Evolutionary conservation across 2,888 invertebrate genomes (phyloP).

Genomic region (Cryptus viduatorius): DNA sequence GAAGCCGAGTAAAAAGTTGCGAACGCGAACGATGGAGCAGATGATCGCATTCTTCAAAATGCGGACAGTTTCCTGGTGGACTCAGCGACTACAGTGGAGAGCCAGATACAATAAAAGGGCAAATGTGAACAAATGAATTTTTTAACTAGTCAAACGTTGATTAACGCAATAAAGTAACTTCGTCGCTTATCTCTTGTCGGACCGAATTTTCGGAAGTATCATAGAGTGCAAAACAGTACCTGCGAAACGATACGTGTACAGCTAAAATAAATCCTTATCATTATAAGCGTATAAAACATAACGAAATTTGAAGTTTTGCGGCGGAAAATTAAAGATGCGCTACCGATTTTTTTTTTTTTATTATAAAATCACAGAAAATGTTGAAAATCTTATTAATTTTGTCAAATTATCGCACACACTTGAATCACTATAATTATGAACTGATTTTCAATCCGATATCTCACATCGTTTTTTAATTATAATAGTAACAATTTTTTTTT

Average conservation of each 20-base stretch:
- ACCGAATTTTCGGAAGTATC: neutral
- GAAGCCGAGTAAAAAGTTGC: constrained; percentile 73
- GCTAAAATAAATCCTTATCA: constrained; percentile 10
- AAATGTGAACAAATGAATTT: neutral
- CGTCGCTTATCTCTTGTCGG: neutral
- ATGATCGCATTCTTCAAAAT: constrained; percentile 73
- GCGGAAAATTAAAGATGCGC: too few species aligned
- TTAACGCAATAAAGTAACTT: neutral
- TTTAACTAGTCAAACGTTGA: constrained; percentile 10
- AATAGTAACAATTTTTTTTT: too few species aligned
- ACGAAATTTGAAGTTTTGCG: too few species aligned
- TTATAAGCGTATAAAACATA: neutral
- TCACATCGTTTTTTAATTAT: too few species aligned
- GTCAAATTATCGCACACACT: too few species aligned
- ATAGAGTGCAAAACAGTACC: constrained; percentile 9
- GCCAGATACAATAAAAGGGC: neutral
- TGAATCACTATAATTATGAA: too few species aligned
- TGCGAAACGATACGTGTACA: constrained; percentile 11
- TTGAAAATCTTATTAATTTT: too few species aligned
- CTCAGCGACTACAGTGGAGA: constrained; percentile 5
- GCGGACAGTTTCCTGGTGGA: constrained; percentile 72
- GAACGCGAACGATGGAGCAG: constrained; percentile 71
- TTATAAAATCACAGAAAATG: too few species aligned
- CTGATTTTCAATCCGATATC: too few species aligned
- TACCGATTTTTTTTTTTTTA: too few species aligned